Base-by-base conservation (phyloP, 2,113 vertebrate species). In the Labeo rohita region DNA sequence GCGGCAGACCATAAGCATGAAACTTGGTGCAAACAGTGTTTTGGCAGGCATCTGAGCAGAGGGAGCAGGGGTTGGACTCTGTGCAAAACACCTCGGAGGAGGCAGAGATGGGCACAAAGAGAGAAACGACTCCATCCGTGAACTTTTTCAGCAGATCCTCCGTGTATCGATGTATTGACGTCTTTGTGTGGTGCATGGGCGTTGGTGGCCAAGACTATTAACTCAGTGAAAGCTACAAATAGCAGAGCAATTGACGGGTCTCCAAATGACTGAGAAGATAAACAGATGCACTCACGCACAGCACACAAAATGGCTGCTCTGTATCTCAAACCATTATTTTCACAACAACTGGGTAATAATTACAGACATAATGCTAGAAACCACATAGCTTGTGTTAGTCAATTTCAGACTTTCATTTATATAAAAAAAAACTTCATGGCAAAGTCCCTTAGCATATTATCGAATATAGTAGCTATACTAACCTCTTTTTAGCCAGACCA, bases 71-170 rank as follows among this genome's bases (percentile, higher is more conserved):
- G 43, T n/a, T 86, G 86, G 85, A 84, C 66, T 80, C 76, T 36
- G 79, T 84, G 81, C 85, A 87, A 87, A 89, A 87, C 78, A 87
- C 74, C 85, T 85, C 39, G 2, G 23, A 87, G 79, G 49, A 86
- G 68, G 63, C 56, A 61, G 56, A 61, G 56, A 61, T 61, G 47
- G 34, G 45, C 34, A 84, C n/a, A 84, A 47, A 76, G 45, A 84
- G 36, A 84, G 11, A 75, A 75, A 28, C 45, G 6, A 75, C 45
- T 45, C 18, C 70, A 45, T 45, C 70, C 39, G 8, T 73, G 1
- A 75, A 74, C 73, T 78, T 47, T 81, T 81, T 80, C 54, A 43
- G 76, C 81, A 76, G 21, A 84, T 49, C 68, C n/a, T 79, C 34
- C 8, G 18, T 75, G 66, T 54, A 54, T 76, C 39, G 72, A 61